Percentiles rank a stretch among this genome's conserved stretches.
Conservation (phyloP, 2,113 vertebrate genomes). For the Arothron firmamentum region DNA sequence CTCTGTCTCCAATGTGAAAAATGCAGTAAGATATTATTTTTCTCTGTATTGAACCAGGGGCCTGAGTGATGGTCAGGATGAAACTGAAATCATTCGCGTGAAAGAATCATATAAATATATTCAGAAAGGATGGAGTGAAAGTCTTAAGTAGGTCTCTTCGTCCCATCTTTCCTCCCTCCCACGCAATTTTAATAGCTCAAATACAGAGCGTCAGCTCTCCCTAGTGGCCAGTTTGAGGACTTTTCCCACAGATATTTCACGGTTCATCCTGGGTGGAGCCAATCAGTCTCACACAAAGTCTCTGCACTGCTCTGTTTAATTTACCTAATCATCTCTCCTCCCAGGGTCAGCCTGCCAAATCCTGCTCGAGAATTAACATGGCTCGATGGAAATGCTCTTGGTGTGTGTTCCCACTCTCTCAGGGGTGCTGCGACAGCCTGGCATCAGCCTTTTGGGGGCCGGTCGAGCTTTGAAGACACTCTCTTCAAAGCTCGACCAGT, state of each 20-base stretch:
- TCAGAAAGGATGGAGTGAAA: slow-evolving; percentile 18
- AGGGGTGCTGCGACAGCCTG: slow-evolving; percentile 34
- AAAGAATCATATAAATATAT: slow-evolving; percentile 57
- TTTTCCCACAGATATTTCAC: slow-evolving; percentile 11
- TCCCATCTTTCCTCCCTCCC: slow-evolving; percentile 24
- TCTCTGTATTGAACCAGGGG: slow-evolving; percentile 14
- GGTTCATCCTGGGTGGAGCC: too few species aligned
- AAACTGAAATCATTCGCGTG: slow-evolving; percentile 47
- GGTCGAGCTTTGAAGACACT: slow-evolving; percentile 49
- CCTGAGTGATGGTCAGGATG: slow-evolving; percentile 36
- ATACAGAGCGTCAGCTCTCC: slow-evolving; percentile 53
- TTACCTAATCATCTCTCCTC: slow-evolving; percentile 33
- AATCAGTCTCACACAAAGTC: slow-evolving; percentile 38
- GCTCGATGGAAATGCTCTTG: slow-evolving; percentile 43
- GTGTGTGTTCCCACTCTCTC: slow-evolving; percentile 18
- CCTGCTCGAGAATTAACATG: slow-evolving; percentile 39
- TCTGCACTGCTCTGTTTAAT: slow-evolving; percentile 35
- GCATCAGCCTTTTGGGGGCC: slow-evolving; percentile 28
- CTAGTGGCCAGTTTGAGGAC: slow-evolving; percentile 45
- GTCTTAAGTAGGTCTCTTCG: slow-evolving; percentile 36
- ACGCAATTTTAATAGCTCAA: slow-evolving; percentile 6
- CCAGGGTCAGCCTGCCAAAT: slow-evolving; percentile 64
- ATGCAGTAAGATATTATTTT: slow-evolving; percentile 37
- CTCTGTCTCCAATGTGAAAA: slow-evolving; percentile 30
- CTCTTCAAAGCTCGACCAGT: background rate